Percentiles rank a stretch among this genome's conserved stretches.
phyloP scores from a whole-genome alignment of 2,888 invertebrate genomes.

The Agrochola lota region DNA sequence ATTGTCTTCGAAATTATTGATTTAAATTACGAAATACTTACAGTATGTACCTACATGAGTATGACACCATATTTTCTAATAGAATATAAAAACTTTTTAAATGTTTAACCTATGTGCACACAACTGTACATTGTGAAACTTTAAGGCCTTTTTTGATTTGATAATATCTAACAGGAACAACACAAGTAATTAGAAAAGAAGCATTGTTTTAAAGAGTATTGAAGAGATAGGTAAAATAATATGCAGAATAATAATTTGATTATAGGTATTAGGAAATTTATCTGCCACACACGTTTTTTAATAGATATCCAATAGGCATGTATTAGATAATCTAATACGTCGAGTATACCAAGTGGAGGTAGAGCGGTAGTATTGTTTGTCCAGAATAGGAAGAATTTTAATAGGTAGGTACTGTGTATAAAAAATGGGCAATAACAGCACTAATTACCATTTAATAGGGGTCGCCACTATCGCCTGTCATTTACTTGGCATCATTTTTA shows the following conservation, averaged over 20 bases:
- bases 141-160: not conserved
- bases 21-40: not conserved
- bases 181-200: not conserved
- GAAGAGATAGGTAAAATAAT: not conserved
- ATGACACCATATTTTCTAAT: not conserved
- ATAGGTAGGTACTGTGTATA: not conserved
- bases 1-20: not conserved
- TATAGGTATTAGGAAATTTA: not conserved
- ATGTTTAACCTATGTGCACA: not conserved
- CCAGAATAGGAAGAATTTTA: not conserved
- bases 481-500: conserved; percentile 1
- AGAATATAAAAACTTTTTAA: not conserved
- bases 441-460: not conserved
- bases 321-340: not conserved
- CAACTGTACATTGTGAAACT: not conserved
- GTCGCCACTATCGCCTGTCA: conserved; percentile 17
- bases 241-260: not conserved
- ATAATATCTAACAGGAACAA: not conserved
- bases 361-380: not conserved
- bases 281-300: not conserved
- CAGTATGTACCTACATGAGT: not conserved
- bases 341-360: not conserved
- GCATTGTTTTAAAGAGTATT: not conserved
- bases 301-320: not conserved
- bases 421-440: conserved; percentile 1